phyloP scores from a whole-genome alignment of 2,113 vertebrate genomes.

The Percopsis transmontana region DNA sequence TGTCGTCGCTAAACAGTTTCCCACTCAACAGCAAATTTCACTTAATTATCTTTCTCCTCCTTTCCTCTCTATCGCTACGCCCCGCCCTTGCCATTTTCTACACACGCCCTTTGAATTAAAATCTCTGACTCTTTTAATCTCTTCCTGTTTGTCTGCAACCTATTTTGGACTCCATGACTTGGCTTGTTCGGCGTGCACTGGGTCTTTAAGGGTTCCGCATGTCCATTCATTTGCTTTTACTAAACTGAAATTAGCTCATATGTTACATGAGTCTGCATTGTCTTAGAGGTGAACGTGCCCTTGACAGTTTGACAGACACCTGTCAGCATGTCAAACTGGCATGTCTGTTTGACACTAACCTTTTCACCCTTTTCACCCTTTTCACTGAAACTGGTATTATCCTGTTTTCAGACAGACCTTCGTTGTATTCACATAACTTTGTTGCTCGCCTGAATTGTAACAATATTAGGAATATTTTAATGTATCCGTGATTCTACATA shows the following conservation, averaged over 20 bases:
- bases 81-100: neutral
- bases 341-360: neutral
- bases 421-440: too few relatives aligned
- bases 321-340: neutral
- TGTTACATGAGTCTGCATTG: neutral
- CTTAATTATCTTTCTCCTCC: constrained; percentile 1
- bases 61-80: constrained; percentile 2
- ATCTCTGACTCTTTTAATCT: neutral
- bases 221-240: neutral
- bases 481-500: too few relatives aligned
- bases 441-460: too few relatives aligned
- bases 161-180: neutral
- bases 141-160: neutral
- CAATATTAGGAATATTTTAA: too few relatives aligned
- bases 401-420: too few relatives aligned
- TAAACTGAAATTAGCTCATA: neutral
- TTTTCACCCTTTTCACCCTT: neutral
- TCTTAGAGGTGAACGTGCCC: neutral
- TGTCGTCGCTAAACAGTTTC: neutral
- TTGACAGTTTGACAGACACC: neutral
- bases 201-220: constrained; percentile 3
- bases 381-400: too few relatives aligned
- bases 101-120: neutral
- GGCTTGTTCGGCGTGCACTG: neutral
- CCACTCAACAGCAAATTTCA: neutral